Evolutionary conservation across 2,113 vertebrate species (phyloP).

Genomic region (Mionectes macconnelli): DNA sequence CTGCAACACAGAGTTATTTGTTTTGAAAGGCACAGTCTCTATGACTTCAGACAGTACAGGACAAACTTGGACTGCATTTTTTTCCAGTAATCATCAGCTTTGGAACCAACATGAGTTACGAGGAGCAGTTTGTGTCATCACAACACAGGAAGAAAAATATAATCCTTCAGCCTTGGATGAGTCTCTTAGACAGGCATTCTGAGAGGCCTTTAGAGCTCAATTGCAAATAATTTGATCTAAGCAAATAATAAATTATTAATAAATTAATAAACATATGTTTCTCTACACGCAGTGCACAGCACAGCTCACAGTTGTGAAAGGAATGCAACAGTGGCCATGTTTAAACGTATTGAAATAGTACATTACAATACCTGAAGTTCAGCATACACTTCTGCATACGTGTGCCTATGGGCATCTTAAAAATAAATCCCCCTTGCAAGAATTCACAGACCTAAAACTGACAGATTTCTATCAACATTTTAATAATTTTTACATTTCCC

Average conservation of each 20-base stretch:
- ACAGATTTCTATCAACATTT: background rate
- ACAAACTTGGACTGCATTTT: background rate
- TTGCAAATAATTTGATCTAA: background rate
- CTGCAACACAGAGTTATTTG: background rate
- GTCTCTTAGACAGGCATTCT: background rate
- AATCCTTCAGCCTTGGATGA: background rate
- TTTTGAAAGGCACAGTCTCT: background rate
- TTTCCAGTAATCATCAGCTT: background rate
- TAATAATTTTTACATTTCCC: rapidly evolving
- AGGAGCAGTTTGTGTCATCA: background rate
- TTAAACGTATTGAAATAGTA: background rate
- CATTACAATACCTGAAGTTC: background rate
- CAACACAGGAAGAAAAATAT: background rate
- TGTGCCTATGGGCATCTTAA: background rate
- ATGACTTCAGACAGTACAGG: background rate
- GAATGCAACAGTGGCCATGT: background rate
- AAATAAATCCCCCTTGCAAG: background rate
- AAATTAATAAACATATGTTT: background rate
- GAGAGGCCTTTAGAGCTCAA: background rate
- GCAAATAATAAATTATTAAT: background rate
- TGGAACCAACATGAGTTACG: background rate
- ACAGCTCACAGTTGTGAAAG: background rate
- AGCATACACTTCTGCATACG: background rate
- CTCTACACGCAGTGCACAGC: no score
- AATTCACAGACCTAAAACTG: background rate